Evolutionary conservation across 2,113 vertebrate genomes (phyloP), one percentile per base, ranked within the genome.

Genomic region (Cacatua alba): DNA sequence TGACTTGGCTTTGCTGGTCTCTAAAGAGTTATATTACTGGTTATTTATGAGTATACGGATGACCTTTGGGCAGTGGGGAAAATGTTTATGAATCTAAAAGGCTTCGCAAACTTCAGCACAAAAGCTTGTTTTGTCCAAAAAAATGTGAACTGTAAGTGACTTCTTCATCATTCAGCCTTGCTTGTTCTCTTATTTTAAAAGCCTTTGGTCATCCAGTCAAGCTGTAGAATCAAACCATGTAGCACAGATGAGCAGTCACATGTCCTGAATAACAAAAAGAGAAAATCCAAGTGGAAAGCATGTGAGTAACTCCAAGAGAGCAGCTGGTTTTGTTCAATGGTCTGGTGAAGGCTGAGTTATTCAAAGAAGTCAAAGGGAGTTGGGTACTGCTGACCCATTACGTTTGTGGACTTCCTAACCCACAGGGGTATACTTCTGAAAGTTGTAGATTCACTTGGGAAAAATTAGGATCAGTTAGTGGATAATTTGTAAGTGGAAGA

Each of bases 61-160:
- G 96, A 97, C 95, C 92, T 97, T 80, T 95, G 71, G 44, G 84
- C 86, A 83, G 94, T 48, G 74, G 62, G 89, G 88, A 81, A 94
- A 97, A 96, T 92, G 92, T 97, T 97, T 96, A 91, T 94, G 92
- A 89, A 96, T 83, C 84, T 96, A 90, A 91, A 97, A 88, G 52
- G n/a, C 93, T 94, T 92, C 1, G 0, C 79, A 94, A 94, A 92
- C 65, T 78, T 91, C 33, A 93, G 68, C 82, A 96, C 90, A 94
- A 95, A 94, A 96, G 23, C 57, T 77, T 87, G 70, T 93, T 96
- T 95, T 93, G 82, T 96, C 87, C 53, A 79, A 74, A 97, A 94
- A 82, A 72, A 65, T 6, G 70, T 94, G 97, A 97, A 92, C 92
- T 94, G 77, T 62, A 83, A 86, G 62, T 95, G 93, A 94, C 90